phyloP scores from a whole-genome alignment of 2,797 vertebrate genomes.

The Phataginus tricuspis region DNA sequence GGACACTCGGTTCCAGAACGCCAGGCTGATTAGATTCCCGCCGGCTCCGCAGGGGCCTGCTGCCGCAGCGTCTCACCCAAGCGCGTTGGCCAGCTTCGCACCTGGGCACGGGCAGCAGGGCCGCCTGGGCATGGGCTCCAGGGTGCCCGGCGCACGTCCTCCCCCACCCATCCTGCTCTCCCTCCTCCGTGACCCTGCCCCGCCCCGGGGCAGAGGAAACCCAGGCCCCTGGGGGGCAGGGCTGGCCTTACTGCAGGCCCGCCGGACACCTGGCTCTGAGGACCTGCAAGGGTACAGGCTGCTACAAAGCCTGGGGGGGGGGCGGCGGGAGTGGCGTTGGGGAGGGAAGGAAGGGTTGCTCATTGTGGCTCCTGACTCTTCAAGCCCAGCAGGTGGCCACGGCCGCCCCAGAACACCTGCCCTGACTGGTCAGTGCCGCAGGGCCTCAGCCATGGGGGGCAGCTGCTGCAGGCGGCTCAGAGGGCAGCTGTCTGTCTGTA shows the following conservation, averaged over 20 bases:
- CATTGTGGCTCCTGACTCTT: not conserved
- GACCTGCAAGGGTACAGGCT: not conserved
- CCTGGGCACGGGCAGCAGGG: not conserved
- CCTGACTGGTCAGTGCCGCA: not conserved
- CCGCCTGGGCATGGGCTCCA: not conserved
- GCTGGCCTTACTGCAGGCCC: no score
- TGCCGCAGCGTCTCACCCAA: slow-evolving; percentile 74
- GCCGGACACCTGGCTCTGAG: not conserved
- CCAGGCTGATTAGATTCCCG: slow-evolving; percentile 84
- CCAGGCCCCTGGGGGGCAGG: not conserved
- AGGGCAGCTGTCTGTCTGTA: not conserved
- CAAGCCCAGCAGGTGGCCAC: not conserved
- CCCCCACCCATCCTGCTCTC: no score
- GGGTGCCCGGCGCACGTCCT: no score
- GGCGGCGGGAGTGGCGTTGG: not conserved
- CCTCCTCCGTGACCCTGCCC: no score
- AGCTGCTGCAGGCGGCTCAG: not conserved
- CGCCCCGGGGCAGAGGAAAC: not conserved
- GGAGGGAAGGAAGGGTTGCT: not conserved
- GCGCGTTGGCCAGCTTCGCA: not conserved
- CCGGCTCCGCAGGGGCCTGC: slow-evolving; percentile 78
- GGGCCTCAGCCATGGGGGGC: not conserved
- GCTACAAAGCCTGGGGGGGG: not conserved
- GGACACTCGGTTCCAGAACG: slow-evolving; percentile 83
- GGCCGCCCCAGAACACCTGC: no score